Base-by-base conservation (phyloP, 2,888 invertebrate genomes). In the Megamerina dolium region DNA sequence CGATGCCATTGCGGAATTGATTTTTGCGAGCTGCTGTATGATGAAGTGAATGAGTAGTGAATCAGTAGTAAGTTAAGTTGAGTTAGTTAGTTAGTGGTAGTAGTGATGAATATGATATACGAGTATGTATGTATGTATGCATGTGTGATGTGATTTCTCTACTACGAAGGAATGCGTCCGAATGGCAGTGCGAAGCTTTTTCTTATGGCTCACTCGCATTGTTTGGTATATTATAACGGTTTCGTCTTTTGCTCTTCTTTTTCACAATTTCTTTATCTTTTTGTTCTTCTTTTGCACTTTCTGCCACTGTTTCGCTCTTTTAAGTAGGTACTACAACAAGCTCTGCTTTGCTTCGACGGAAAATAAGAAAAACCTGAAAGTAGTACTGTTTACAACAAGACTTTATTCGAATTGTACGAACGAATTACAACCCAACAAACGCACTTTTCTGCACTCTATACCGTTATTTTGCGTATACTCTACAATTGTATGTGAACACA, bases 81-180 rank as follows among this genome's bases (percentile, higher is more conserved):
- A n/a, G n/a, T n/a, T n/a, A n/a, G n/a, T n/a, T n/a, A n/a, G n/a
- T n/a, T n/a, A n/a, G n/a, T n/a, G n/a, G n/a, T n/a, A n/a, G n/a
- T n/a, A n/a, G n/a, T n/a, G n/a, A n/a, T n/a, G n/a, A n/a, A n/a
- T n/a, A n/a, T n/a, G n/a, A n/a, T n/a, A n/a, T n/a, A n/a, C n/a
- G n/a, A n/a, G n/a, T n/a, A n/a, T n/a, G n/a, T n/a, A n/a, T n/a
- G n/a, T n/a, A n/a, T n/a, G n/a, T n/a, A n/a, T n/a, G n/a, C n/a
- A n/a, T n/a, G n/a, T n/a, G n/a, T n/a, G n/a, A n/a, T n/a, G n/a
- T n/a, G n/a, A n/a, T n/a, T n/a, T n/a, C n/a, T n/a, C n/a, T n/a
- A n/a, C n/a, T n/a, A n/a, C 44, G 44, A 36, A 54, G 63, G 63
- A 62, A 62, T 63, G 61, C 60, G 62, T 63, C 60, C 57, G 57